Conservation (phyloP, 2,888 invertebrate genomes). For the Homarus gammarus region DNA sequence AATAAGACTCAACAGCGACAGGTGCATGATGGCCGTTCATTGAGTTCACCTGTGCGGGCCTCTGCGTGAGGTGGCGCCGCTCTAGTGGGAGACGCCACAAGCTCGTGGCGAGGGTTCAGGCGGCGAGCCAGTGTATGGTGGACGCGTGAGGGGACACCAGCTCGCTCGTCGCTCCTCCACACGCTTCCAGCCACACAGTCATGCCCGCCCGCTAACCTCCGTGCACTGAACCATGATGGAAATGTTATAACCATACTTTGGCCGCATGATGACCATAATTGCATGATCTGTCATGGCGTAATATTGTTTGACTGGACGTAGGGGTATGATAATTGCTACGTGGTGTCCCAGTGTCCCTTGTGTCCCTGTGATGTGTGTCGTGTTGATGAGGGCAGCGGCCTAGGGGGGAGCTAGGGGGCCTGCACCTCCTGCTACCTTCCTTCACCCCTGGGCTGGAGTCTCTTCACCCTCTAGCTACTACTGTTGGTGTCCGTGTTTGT, state of each 20-base stretch:
- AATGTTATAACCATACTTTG: slow-evolving; percentile 24
- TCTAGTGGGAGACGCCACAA: slow-evolving; percentile 52
- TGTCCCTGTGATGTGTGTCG: slow-evolving; percentile 57
- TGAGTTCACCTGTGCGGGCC: slow-evolving; percentile 63
- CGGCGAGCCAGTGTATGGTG: slow-evolving; percentile 59
- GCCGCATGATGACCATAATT: slow-evolving; percentile 43
- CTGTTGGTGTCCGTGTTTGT: slow-evolving; percentile 19
- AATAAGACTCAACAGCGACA: slow-evolving; percentile 26
- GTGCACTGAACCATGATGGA: slow-evolving; percentile 10
- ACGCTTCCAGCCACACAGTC: slow-evolving; percentile 34
- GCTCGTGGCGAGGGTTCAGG: slow-evolving; percentile 30
- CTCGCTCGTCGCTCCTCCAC: slow-evolving; percentile 50
- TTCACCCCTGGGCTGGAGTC: slow-evolving; percentile 18
- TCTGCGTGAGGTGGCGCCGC: slow-evolving; percentile 50
- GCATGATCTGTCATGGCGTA: slow-evolving; percentile 39
- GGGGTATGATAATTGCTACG: slow-evolving; percentile 37
- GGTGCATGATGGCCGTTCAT: slow-evolving; percentile 68
- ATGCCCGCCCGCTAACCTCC: slow-evolving; percentile 19
- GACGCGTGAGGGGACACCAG: slow-evolving; percentile 62
- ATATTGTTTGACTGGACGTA: slow-evolving; percentile 19
- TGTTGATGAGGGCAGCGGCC: slow-evolving; percentile 44
- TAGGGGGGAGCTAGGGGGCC: slow-evolving; percentile 43
- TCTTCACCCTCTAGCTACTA: slow-evolving; percentile 8
- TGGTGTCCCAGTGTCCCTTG: slow-evolving; percentile 56
- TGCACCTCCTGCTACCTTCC: slow-evolving; percentile 40